A percentile compares a stretch with the other conserved stretches of the same genome.
These are phyloP conservation scores for Onthophagus sagittarius DNA, from an alignment of 2,888 invertebrate genomes.

Conservation along the genomic window DNA sequence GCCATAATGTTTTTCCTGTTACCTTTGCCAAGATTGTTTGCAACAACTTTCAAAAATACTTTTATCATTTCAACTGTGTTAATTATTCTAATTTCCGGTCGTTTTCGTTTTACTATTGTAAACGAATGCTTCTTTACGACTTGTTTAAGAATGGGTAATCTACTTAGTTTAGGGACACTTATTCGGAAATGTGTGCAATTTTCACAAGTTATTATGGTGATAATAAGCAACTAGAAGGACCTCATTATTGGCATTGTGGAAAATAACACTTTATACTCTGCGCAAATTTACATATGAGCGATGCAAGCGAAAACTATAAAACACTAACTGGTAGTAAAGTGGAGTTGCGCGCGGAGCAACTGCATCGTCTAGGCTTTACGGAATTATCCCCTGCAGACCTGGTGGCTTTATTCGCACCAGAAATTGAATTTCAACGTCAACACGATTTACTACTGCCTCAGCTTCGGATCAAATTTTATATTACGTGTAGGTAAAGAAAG, in stretches of 20 bases:
- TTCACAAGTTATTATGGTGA: not conserved
- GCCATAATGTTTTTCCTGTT: not conserved
- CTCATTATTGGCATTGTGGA: not conserved
- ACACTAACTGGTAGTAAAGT: conserved; percentile 3
- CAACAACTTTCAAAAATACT: not conserved
- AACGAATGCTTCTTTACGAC: not conserved
- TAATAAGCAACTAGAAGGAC: not conserved
- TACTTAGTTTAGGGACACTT: not conserved
- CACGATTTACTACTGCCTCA: not conserved
- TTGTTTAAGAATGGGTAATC: not conserved
- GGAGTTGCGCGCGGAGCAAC: conserved; percentile 1
- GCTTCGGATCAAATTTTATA: conserved; percentile 8
- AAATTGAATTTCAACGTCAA: conserved; percentile 28
- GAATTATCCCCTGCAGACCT: conserved; percentile 33
- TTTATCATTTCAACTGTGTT: too few relatives aligned
- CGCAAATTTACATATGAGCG: conserved; percentile 3
- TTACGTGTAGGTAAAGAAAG: not conserved
- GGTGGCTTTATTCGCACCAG: conserved; percentile 30
- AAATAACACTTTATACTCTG: not conserved
- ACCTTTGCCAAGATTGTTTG: not conserved
- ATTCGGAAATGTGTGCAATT: not conserved
- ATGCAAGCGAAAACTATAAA: conserved; percentile 5
- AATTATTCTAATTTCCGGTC: not conserved
- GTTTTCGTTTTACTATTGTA: not conserved
- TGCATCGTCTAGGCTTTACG: conserved; percentile 21